Conservation (phyloP, 1,140 invertebrate species). For the Aphaenogaster floridana region DNA sequence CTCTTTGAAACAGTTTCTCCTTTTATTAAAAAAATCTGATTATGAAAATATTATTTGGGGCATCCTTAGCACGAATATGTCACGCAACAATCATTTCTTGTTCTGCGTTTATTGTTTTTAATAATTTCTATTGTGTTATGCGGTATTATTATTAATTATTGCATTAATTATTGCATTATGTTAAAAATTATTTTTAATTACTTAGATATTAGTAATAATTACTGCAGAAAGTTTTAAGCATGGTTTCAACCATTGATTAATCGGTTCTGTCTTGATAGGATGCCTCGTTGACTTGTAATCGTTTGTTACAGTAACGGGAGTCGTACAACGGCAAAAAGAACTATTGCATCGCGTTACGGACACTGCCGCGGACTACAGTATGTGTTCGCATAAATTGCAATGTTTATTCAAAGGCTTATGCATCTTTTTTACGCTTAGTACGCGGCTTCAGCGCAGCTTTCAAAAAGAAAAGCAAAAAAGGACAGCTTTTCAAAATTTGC, state of each 20-base stretch:
- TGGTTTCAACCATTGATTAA: background rate
- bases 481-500: conserved; percentile 27
- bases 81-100: background rate
- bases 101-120: background rate
- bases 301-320: conserved; percentile 77
- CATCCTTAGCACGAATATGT: background rate
- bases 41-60: background rate
- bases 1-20: background rate
- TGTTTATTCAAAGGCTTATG: conserved; percentile 24
- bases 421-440: conserved; percentile 39
- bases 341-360: conserved; percentile 78
- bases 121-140: background rate
- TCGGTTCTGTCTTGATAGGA: background rate
- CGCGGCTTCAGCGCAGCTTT: conserved; percentile 33
- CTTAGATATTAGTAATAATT: background rate
- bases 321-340: conserved; percentile 77
- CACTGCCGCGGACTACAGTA: conserved; percentile 78
- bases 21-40: background rate
- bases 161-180: conserved; percentile 10
- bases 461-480: background rate
- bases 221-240: background rate
- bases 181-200: background rate
- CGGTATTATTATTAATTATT: background rate
- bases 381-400: conserved; percentile 53
- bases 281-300: conserved; percentile 57